Base-by-base conservation (phyloP, 2,797 vertebrate species). In the Adrianichthys oophorus region DNA sequence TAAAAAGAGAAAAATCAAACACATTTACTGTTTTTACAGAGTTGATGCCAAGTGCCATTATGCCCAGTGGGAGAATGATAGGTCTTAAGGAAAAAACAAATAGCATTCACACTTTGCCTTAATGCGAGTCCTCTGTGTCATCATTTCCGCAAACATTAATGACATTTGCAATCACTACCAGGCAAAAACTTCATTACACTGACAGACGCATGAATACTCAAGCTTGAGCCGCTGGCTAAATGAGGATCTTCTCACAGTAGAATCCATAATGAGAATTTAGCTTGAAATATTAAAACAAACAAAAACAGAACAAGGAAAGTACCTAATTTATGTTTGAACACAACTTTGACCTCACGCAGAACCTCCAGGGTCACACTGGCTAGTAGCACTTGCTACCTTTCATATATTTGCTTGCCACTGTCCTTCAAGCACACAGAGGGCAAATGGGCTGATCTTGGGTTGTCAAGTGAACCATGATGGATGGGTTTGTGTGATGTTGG, bases 341-440 rank as follows among this genome's bases (percentile, higher is more conserved):
- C 41, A 58, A 67, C 63, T 67, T 59, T 59, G 48, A 64, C 52
- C 48, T 70, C 26, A 6, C 43, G 19, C 23, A 48, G 48, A 55
- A 48, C 7, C 26, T n/a, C 5, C 26, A 14, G 44, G 12, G 15
- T 41, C 41, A 43, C 32, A n/a, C 37, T 48, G 50, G 68, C 14
- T 26, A 53, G 43, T 23, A 69, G 56, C 42, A 18, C 32, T 45
- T 12, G 29, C 48, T 10, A 52, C 54, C 55, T 43, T 50, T 24
- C 48, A 52, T n/a, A 62, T 62, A 56, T 55, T 43, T 7, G 71
- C 62, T 63, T 48, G 3, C 32, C 46, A 63, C 73, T 10, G 79
- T 78, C 88, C 85, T 90, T 85, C 80, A 80, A 65, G 58, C 72
- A 70, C 78, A 87, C 58, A 62, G 71, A 85, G 83, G 84, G 74